Conservation (phyloP, 2,113 vertebrate genomes). For the Sminthopsis crassicaudata region DNA sequence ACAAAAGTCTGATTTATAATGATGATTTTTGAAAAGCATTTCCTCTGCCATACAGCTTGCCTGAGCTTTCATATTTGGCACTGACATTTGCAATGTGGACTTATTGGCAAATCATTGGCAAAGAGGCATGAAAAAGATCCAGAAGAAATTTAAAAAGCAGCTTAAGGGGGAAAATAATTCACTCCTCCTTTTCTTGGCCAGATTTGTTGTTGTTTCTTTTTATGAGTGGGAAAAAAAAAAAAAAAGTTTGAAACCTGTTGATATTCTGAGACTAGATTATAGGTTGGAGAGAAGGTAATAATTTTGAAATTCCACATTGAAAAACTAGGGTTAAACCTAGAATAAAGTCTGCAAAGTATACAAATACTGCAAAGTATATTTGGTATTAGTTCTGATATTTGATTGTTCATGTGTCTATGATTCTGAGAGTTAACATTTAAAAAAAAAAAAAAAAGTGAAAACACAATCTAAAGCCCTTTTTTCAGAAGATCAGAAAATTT, state of each 20-base stretch:
- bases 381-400: slow-evolving; percentile 48
- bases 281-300: slow-evolving; percentile 53
- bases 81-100: slow-evolving; percentile 40
- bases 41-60: neutral
- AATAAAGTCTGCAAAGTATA: slow-evolving; percentile 61
- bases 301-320: neutral
- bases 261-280: slow-evolving; percentile 51
- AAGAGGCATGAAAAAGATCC: slow-evolving; percentile 1
- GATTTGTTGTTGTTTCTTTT: slow-evolving; percentile 53
- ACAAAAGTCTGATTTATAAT: slow-evolving; percentile 54
- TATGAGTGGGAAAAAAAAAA: neutral
- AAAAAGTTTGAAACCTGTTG: slow-evolving; percentile 49
- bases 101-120: slow-evolving; percentile 54
- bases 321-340: neutral
- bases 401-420: slow-evolving; percentile 50
- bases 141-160: slow-evolving; percentile 62
- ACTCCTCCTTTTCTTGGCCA: slow-evolving; percentile 63
- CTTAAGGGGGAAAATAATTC: slow-evolving; percentile 62
- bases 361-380: slow-evolving; percentile 52
- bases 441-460: slow-evolving; percentile 17
- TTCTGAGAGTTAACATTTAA: slow-evolving; percentile 15
- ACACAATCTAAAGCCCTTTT: slow-evolving; percentile 34
- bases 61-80: neutral
- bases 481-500: neutral
- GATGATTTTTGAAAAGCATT: slow-evolving; percentile 66